Conservation (phyloP, 2,797 vertebrate genomes). For the Clamator glandarius region DNA sequence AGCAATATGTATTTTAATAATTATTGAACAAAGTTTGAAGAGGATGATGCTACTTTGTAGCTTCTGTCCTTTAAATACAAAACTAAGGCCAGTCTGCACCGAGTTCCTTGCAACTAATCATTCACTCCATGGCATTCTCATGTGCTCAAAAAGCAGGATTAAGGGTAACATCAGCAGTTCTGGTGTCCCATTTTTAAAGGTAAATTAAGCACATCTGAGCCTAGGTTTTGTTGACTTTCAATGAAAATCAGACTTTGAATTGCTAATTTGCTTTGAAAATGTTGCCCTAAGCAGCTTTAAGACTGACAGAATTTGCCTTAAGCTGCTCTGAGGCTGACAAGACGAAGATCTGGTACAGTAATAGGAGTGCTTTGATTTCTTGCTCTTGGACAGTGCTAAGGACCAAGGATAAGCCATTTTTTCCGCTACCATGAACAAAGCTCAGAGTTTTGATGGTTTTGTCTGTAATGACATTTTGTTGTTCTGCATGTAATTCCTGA, state of each 20-base stretch:
- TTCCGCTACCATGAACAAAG: neutral
- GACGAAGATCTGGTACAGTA: neutral
- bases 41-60: neutral
- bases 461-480: neutral
- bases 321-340: neutral
- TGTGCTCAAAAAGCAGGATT: neutral
- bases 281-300: slow-evolving; percentile 20
- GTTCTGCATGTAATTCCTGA: neutral
- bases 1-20: neutral
- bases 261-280: neutral
- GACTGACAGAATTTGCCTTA: slow-evolving; percentile 46
- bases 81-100: neutral
- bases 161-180: slow-evolving; percentile 5
- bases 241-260: slow-evolving; percentile 30
- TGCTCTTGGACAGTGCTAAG: neutral
- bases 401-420: neutral
- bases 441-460: neutral
- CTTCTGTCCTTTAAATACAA: neutral
- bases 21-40: neutral
- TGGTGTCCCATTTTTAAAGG: neutral
- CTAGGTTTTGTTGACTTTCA: slow-evolving; percentile 34
- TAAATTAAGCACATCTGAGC: slow-evolving; percentile 20
- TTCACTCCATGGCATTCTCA: neutral
- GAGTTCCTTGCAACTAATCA: neutral
- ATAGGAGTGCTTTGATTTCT: neutral